phyloP scores from a whole-genome alignment of 1,140 invertebrate genomes.

The Zaprionus taronus region DNA sequence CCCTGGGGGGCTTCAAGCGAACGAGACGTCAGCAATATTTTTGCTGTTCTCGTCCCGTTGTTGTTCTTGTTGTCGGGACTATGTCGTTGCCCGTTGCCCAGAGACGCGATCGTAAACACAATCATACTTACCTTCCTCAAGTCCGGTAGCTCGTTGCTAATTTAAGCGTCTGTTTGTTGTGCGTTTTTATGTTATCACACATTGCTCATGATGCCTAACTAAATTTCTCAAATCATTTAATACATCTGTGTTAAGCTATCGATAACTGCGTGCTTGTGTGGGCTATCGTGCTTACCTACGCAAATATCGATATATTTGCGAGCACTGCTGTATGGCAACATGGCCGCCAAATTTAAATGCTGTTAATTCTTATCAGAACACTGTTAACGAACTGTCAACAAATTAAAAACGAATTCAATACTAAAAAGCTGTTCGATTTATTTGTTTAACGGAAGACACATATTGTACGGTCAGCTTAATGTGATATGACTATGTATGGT shows the following conservation, averaged over 20 bases:
- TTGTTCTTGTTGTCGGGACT: constrained; percentile 14
- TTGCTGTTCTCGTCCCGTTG: constrained; percentile 13
- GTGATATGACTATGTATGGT: constrained; percentile 52
- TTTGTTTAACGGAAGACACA: constrained; percentile 54
- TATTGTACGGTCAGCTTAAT: constrained; percentile 32
- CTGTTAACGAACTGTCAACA: neutral
- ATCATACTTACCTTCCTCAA: constrained; percentile 35
- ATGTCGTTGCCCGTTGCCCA: constrained; percentile 23
- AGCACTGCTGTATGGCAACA: neutral
- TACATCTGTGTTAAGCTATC: constrained; percentile 19
- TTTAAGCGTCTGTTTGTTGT: constrained; percentile 48
- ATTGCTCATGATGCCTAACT: constrained; percentile 42
- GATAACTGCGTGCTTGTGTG: constrained; percentile 1
- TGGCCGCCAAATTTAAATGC: constrained; percentile 3
- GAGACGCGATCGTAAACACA: neutral
- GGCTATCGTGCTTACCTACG: neutral
- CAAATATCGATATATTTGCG: constrained; percentile 5
- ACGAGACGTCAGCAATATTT: constrained; percentile 46
- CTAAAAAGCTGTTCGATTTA: constrained; percentile 13
- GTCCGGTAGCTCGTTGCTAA: constrained; percentile 20
- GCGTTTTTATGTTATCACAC: constrained; percentile 66
- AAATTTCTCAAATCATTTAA: constrained; percentile 51
- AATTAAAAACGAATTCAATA: neutral
- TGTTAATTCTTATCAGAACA: neutral
- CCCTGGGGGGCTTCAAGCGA: constrained; percentile 11